phyloP scores from a whole-genome alignment of 1,140 invertebrate genomes.

The Dendroctonus ponderosae region DNA sequence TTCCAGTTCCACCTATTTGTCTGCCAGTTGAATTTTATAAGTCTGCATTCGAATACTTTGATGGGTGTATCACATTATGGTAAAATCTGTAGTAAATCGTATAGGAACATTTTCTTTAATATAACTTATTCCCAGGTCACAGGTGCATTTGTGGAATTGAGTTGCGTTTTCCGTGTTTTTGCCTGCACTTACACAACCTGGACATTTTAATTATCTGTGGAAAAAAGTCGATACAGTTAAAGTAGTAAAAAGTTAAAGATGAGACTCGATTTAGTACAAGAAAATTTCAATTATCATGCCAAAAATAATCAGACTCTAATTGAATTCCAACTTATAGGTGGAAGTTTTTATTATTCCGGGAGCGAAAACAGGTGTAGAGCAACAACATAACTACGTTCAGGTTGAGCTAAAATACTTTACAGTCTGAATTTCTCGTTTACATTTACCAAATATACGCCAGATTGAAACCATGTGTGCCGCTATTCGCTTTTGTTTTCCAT shows the following conservation, averaged over 20 bases:
- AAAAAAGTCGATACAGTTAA: no score
- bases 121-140: no score
- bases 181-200: no score
- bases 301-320: neutral
- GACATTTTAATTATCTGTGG: no score
- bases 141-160: no score
- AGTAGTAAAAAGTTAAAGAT: no score
- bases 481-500: conserved; percentile 26
- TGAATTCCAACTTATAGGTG: neutral
- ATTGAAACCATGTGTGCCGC: conserved; percentile 37
- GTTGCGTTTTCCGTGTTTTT: no score
- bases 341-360: conserved; percentile 12
- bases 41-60: neutral
- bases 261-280: no score
- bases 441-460: conserved; percentile 35
- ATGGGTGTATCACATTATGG: no score
- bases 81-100: no score
- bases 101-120: no score
- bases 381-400: conserved; percentile 39
- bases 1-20: conserved; percentile 10
- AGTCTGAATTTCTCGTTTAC: conserved; percentile 29
- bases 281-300: no score
- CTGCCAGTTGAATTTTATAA: conserved; percentile 16
- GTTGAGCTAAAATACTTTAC: conserved; percentile 41
- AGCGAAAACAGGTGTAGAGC: conserved; percentile 41